A percentile compares a stretch with the other conserved stretches of the same genome.
These are phyloP conservation scores for Narcine bancroftii DNA, from an alignment of 2,113 vertebrate species.

Conservation along the genomic window DNA sequence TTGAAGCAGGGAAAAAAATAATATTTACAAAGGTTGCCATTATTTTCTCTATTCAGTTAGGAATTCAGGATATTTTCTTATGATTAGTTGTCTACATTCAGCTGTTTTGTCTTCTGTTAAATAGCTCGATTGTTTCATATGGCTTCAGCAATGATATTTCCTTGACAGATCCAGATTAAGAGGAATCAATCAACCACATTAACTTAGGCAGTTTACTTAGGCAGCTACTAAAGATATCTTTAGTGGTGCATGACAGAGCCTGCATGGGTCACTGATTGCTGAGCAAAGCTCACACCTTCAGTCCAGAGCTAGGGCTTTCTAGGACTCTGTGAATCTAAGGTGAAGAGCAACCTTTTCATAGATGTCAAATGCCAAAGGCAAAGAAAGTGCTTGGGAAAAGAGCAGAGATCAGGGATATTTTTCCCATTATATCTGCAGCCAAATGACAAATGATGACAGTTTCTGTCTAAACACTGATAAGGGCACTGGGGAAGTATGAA, in stretches of 20 bases:
- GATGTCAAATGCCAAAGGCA: slow-evolving; percentile 55
- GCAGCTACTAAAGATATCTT: slow-evolving; percentile 46
- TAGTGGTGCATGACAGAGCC: slow-evolving; percentile 52
- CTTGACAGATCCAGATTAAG: slow-evolving; percentile 53
- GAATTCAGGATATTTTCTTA: slow-evolving; percentile 45
- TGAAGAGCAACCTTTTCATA: slow-evolving; percentile 43
- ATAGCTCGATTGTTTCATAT: slow-evolving; percentile 54
- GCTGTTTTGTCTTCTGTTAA: slow-evolving; percentile 53
- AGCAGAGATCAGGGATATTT: slow-evolving; percentile 51
- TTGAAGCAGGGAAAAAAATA: slow-evolving; percentile 40
- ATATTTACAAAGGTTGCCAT: slow-evolving; percentile 47
- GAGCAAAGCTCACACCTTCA: slow-evolving; percentile 48
- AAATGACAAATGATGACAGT: slow-evolving; percentile 55
- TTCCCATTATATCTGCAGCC: slow-evolving; percentile 48
- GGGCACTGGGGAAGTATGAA: slow-evolving; percentile 42
- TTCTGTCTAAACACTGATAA: slow-evolving; percentile 48
- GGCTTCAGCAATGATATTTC: slow-evolving; percentile 57
- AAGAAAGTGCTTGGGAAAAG: slow-evolving; percentile 50
- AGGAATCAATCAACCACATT: slow-evolving; percentile 53
- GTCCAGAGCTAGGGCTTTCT: slow-evolving; percentile 50
- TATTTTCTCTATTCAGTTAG: slow-evolving; percentile 45
- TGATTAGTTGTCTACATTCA: slow-evolving; percentile 56
- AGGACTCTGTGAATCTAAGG: slow-evolving; percentile 47
- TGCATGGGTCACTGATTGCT: slow-evolving; percentile 48
- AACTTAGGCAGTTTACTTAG: slow-evolving; percentile 48